Evolutionary conservation across 2,113 vertebrate genomes (phyloP), one percentile per base, ranked within the genome.

Genomic region (Heptranchias perlo): DNA sequence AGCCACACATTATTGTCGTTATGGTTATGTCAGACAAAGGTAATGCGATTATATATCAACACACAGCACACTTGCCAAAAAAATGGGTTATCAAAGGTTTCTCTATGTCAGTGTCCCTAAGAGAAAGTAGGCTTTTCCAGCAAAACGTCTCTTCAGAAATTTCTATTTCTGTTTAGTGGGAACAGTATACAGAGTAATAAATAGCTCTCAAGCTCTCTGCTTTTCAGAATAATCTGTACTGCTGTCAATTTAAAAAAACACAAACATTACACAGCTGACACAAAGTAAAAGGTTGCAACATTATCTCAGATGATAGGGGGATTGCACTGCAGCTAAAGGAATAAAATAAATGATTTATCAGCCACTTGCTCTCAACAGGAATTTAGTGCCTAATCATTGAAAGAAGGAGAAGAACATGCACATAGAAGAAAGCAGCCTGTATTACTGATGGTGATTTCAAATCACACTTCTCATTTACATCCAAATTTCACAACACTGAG

Each of bases 221-320:
- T 64, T 93, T 62, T 93, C 58, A 62, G 13, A 58, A 64, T 92
- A 62, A 62, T 61, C 87, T 39, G 58, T 91, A 92, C 0, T n/a
- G 58, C 58, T 91, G 87, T 35, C 87, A 91, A 35, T 91, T 92
- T 62, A 61, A 62, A 39, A 86, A 61, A 91, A 62, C 47, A 92
- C 58, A 93, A 82, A 44, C 78, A 39, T 44, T 61, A 93, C 89
- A 62, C n/a, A 61, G 16, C 18, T 93, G 58, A 64, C 58, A 92
- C 54, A 93, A 92, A 92, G 58, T 64, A 47, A 93, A 93, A 93
- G 58, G n/a, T 44, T 39, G 58, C 23, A 92, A 93, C 58, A 39
- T 23, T 93, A 58, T 6, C 58, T 93, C 31, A n/a, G n/a, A n/a
- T n/a, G n/a, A n/a, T n/a, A n/a, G n/a, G n/a, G n/a, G n/a, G n/a